A percentile compares a stretch with the other conserved stretches of the same genome.
phyloP scores from a whole-genome alignment of 2,797 vertebrate species.

The Sternotherus odoratus region DNA sequence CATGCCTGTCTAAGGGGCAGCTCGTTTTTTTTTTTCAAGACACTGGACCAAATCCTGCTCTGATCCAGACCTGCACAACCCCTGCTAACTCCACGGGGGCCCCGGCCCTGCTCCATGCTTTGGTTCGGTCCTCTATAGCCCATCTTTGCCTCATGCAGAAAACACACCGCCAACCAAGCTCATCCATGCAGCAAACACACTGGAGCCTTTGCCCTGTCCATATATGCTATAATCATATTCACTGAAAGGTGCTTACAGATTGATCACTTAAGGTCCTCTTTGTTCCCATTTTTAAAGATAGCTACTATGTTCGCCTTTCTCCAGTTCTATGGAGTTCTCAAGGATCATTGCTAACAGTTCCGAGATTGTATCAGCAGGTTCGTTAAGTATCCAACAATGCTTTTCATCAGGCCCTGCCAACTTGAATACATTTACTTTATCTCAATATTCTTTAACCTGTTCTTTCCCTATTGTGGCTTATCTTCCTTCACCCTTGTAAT shows the following conservation, averaged over 20 bases:
- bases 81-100: background rate
- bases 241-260: background rate
- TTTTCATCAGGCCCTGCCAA: background rate
- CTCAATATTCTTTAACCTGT: background rate
- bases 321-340: background rate
- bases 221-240: background rate
- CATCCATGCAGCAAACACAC: background rate
- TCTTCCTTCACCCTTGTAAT: background rate
- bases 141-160: background rate
- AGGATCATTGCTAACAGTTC: background rate
- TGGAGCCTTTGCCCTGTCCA: background rate
- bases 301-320: background rate
- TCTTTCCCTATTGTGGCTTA: background rate
- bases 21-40: background rate
- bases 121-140: too few species aligned
- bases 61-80: background rate
- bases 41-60: background rate
- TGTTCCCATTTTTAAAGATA: background rate
- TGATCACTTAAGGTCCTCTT: too few species aligned
- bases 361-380: background rate
- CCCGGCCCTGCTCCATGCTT: background rate
- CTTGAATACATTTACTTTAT: background rate
- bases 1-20: background rate
- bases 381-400: background rate
- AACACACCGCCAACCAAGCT: background rate